These are phyloP conservation scores for Oophaga pumilio DNA, from an alignment of 2,113 vertebrate species.

Conservation along the genomic window DNA sequence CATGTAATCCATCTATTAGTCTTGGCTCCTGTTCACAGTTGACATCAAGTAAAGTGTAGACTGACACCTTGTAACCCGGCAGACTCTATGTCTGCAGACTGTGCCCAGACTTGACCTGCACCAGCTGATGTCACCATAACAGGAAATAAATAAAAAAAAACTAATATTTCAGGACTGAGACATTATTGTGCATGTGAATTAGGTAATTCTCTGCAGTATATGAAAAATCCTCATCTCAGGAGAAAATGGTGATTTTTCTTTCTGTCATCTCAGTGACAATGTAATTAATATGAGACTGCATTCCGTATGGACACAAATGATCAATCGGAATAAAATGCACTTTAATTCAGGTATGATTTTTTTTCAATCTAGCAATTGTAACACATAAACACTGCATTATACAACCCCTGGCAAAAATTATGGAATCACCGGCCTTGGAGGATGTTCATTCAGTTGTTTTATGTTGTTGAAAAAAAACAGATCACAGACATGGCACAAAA, in stretches of 20 bases:
- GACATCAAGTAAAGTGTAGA: background rate
- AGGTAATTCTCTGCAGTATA: conserved; percentile 32
- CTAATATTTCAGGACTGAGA: conserved; percentile 27
- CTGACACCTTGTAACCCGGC: background rate
- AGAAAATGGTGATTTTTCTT: conserved; percentile 5
- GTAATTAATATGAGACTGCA: conserved; percentile 35
- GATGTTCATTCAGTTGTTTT: no score
- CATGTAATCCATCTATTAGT: background rate
- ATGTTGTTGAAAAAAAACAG: no score
- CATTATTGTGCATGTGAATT: conserved; percentile 36
- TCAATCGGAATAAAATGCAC: background rate
- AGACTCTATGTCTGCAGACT: conserved; percentile 22
- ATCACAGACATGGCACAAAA: no score
- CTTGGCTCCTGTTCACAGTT: background rate
- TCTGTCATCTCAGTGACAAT: conserved; percentile 31
- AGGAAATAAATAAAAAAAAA: conserved; percentile 32
- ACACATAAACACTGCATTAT: background rate
- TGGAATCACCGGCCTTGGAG: no score
- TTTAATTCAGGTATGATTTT: conserved; percentile 23
- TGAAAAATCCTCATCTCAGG: conserved; percentile 9
- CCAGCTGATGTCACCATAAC: background rate
- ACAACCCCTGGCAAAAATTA: no score
- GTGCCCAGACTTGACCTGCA: background rate
- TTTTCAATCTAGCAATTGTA: background rate
- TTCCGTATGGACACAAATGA: conserved; percentile 30